These are phyloP conservation scores for Protobothrops flavoviridis DNA, from an alignment of 2,113 vertebrate species.

Conservation along the genomic window DNA sequence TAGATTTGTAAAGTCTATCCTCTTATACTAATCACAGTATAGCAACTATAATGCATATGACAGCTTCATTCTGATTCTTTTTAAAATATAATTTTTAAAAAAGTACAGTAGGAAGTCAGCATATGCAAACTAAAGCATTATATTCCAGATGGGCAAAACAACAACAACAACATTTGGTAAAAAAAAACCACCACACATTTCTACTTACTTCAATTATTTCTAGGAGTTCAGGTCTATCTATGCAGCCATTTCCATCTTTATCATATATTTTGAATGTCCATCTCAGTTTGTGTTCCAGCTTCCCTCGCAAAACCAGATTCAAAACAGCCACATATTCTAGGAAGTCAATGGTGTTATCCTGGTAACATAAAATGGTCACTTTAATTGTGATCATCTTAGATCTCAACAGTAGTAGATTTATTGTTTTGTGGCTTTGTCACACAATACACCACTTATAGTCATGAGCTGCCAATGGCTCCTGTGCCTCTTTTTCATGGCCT, in stretches of 20 bases:
- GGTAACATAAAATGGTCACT: slow-evolving; percentile 12
- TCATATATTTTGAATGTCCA: slow-evolving; percentile 98
- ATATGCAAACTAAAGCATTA: background rate
- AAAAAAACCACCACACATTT: background rate
- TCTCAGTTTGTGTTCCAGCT: slow-evolving; percentile 92
- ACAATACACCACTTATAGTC: background rate
- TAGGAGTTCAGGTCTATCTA: slow-evolving; percentile 89
- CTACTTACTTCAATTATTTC: slow-evolving; percentile 90
- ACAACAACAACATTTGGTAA: too few species aligned
- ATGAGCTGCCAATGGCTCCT: background rate
- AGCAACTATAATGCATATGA: background rate
- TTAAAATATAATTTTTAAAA: too few species aligned
- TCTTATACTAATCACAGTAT: background rate
- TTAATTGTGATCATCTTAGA: background rate
- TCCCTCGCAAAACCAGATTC: slow-evolving; percentile 90
- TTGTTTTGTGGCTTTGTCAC: background rate
- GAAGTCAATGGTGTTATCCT: slow-evolving; percentile 97
- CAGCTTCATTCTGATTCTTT: background rate
- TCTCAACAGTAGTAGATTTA: background rate
- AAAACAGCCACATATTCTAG: slow-evolving; percentile 93
- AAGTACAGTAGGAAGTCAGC: too few species aligned
- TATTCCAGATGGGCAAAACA: background rate
- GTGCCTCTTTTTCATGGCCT: background rate
- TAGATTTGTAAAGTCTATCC: background rate
- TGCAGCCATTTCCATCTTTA: slow-evolving; percentile 92